A percentile compares a stretch with the other conserved stretches of the same genome.
These are phyloP conservation scores for Heliconius ismenius DNA, from an alignment of 2,888 invertebrate species.

Conservation along the genomic window DNA sequence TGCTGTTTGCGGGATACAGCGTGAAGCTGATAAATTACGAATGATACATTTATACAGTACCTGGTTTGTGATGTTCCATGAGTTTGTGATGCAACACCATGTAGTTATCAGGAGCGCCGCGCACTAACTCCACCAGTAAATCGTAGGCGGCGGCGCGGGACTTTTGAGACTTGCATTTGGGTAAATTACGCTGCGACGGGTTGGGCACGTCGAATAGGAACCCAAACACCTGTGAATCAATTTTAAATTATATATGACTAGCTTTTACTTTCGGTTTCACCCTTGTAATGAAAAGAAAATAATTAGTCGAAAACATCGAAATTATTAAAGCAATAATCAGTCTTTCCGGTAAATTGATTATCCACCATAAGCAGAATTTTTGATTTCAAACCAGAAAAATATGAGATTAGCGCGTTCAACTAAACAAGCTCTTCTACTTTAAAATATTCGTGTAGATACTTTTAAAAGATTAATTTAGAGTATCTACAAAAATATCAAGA, in stretches of 20 bases:
- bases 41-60: constrained; percentile 53
- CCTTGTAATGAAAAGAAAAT: too few species aligned
- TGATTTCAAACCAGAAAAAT: too few species aligned
- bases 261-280: too few species aligned
- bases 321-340: too few species aligned
- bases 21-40: too few species aligned
- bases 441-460: neutral
- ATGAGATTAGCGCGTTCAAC: too few species aligned
- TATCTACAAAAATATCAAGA: neutral
- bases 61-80: constrained; percentile 92
- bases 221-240: constrained; percentile 85
- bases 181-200: constrained; percentile 90
- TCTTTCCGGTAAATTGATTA: too few species aligned
- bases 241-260: too few species aligned
- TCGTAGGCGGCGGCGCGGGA: constrained; percentile 96
- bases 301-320: too few species aligned
- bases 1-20: too few species aligned
- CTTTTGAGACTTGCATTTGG: constrained; percentile 95
- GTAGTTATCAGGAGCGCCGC: constrained; percentile 93
- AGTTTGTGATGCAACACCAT: constrained; percentile 90
- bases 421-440: too few species aligned
- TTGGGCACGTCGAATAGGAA: constrained; percentile 95
- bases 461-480: neutral
- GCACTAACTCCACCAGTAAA: constrained; percentile 92
- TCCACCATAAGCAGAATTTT: too few species aligned